phyloP scores from a whole-genome alignment of 2,797 vertebrate species.

The Saxicola maurus region DNA sequence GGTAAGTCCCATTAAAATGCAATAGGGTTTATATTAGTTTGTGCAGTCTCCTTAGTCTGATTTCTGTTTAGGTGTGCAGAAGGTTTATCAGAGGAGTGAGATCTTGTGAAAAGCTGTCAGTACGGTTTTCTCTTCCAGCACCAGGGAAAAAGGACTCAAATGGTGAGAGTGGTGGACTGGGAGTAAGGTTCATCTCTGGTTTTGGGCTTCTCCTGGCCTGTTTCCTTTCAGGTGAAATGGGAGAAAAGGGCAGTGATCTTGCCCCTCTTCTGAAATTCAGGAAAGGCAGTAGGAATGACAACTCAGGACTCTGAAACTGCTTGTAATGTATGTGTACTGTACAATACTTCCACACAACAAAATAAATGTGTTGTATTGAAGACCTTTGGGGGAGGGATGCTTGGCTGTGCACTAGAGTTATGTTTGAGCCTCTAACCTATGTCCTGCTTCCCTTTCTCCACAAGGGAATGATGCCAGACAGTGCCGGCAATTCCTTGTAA shows the following conservation, averaged over 20 bases:
- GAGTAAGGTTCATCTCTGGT: neutral
- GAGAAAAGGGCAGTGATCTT: neutral
- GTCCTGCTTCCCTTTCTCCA: neutral
- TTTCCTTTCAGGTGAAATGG: neutral
- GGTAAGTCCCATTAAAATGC: neutral
- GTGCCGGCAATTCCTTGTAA: neutral
- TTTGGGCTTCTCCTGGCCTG: neutral
- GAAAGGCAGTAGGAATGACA: neutral
- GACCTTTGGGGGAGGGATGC: neutral
- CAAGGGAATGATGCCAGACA: neutral
- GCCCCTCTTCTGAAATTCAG: neutral
- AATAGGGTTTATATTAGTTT: neutral
- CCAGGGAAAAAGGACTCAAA: neutral
- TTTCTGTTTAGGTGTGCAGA: neutral
- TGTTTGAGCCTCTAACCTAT: neutral
- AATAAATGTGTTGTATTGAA: conserved; percentile 40
- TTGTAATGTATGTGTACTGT: conserved; percentile 1
- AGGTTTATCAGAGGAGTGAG: neutral
- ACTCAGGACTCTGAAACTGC: conserved; percentile 5
- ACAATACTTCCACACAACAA: neutral
- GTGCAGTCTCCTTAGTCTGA: neutral
- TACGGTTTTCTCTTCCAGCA: neutral
- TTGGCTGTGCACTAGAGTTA: neutral
- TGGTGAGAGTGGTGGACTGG: neutral
- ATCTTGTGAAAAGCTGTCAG: neutral